These are phyloP conservation scores for Saccostrea echinata DNA, from an alignment of 1,140 invertebrate species.

Conservation along the genomic window DNA sequence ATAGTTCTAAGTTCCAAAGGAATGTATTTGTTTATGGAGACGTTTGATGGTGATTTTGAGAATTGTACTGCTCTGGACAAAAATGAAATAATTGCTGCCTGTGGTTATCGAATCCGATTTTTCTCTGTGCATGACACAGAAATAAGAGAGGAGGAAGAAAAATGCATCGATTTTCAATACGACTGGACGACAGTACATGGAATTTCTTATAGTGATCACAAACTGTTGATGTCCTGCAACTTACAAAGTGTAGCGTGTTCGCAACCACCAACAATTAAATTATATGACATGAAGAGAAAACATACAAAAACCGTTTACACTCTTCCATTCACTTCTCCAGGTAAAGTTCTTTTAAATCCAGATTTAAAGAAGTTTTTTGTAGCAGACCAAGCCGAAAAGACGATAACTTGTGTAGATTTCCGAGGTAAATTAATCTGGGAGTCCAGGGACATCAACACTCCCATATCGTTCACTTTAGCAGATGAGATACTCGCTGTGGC, in stretches of 20 bases:
- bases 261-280: background rate
- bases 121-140: background rate
- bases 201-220: background rate
- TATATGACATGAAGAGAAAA: slow-evolving; percentile 9
- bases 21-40: background rate
- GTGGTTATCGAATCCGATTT: slow-evolving; percentile 3
- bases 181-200: slow-evolving; percentile 2
- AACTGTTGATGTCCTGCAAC: background rate
- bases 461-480: background rate
- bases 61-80: background rate
- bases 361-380: background rate
- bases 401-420: background rate
- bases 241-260: background rate
- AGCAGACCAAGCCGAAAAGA: slow-evolving; percentile 2
- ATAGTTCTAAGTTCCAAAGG: background rate
- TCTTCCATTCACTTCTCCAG: background rate
- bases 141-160: slow-evolving; percentile 1
- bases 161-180: slow-evolving; percentile 15
- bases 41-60: background rate
- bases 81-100: background rate
- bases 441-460: background rate
- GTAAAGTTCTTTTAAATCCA: background rate
- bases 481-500: background rate
- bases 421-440: background rate
- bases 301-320: background rate